Percentiles rank a stretch among this genome's conserved stretches.
Evolutionary conservation across 2,797 vertebrate genomes (phyloP).

Genomic region (Malurus splendens): DNA sequence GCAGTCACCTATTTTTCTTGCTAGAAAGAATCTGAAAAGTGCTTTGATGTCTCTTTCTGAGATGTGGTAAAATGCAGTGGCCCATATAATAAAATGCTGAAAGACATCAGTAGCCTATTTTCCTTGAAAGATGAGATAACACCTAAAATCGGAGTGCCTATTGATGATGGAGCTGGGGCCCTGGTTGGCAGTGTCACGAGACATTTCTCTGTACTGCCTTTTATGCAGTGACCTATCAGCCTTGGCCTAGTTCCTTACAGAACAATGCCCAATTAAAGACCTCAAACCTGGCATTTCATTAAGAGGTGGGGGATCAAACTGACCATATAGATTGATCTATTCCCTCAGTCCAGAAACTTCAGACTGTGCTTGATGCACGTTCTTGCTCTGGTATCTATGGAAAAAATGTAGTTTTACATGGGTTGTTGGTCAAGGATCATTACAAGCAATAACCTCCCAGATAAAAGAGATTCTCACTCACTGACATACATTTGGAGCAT

Average conservation of each 20-base stretch:
- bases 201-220: not conserved
- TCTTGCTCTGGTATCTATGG: not conserved
- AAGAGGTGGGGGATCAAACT: not conserved
- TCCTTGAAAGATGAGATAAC: not conserved
- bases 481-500: not conserved
- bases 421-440: not conserved
- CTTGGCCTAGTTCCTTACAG: not conserved
- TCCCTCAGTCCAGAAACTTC: not conserved
- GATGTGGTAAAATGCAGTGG: not conserved
- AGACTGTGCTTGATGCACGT: not conserved
- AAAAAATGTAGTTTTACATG: not conserved
- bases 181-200: not conserved
- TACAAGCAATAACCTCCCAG: not conserved
- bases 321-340: not conserved
- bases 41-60: not conserved
- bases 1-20: not conserved
- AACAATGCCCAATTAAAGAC: not conserved
- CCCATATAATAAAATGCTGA: not conserved
- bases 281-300: not conserved
- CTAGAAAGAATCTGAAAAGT: not conserved
- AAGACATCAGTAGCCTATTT: slow-evolving; percentile 1
- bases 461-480: not conserved
- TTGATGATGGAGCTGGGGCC: not conserved
- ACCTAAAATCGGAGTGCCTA: not conserved
- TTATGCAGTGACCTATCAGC: not conserved